Conservation (phyloP, 2,113 vertebrate species). For the Salvator merianae region DNA sequence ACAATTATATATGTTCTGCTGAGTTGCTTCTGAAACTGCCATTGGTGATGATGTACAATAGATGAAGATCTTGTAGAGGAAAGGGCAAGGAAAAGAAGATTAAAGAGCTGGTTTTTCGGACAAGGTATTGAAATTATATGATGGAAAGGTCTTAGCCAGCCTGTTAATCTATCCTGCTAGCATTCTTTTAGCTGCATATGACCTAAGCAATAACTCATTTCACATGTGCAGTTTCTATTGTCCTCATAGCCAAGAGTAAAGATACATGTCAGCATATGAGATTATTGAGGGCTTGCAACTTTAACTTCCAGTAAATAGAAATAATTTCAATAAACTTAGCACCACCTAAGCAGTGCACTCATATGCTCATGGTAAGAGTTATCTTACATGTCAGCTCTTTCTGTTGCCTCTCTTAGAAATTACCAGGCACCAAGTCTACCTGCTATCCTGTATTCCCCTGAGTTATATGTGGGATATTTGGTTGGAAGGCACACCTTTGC, state of each 20-base stretch:
- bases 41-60: not conserved
- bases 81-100: not conserved
- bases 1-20: constrained; percentile 16
- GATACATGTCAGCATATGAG: not conserved
- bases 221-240: not conserved
- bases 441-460: not conserved
- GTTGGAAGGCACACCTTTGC: not conserved
- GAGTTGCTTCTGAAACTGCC: not conserved
- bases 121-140: not conserved
- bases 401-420: too few species aligned
- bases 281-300: not conserved
- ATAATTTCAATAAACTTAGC: not conserved
- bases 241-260: not conserved
- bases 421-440: not conserved
- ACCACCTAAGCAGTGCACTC: not conserved
- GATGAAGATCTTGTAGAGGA: not conserved
- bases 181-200: not conserved
- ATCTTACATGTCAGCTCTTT: too few species aligned
- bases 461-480: not conserved
- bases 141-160: not conserved
- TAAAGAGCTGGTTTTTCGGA: not conserved
- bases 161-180: not conserved
- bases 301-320: not conserved
- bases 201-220: not conserved
- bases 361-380: not conserved